Base-by-base conservation (phyloP, 2,888 invertebrate species). In the Myathropa florea region DNA sequence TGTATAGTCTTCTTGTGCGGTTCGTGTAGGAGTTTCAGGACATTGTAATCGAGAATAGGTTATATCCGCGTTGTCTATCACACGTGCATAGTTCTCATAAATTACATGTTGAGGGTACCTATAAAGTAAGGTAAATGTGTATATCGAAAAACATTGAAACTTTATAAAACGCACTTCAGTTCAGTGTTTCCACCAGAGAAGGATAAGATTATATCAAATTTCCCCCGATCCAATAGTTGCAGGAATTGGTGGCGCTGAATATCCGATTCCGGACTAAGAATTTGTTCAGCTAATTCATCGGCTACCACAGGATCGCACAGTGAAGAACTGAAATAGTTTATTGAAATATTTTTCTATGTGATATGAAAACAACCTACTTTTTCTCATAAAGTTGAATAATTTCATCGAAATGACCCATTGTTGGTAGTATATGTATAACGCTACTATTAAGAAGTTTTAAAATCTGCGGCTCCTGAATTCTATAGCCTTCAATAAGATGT, bases 361-460 rank as follows among this genome's bases (percentile, higher is more conserved):
- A 57, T n/a, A 57, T 24, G 3, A 26, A 4, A 12, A 6, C 3
- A 1, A 57, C 24, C 24, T 57, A 57, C 24, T 57, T 57, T 57
- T 12, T 61, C 18, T 46, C 46, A 18, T 46, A 46, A 6, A 46
- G 7, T 9, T 46, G 46, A 7, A 90, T 89, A 68, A 92, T 89
- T 10, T 81, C 36, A 2, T 90, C 88, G 53, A 92, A 93, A 59
- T 90, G 90, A 4, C 91, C 90, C 9, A 91, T 91, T 21, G 89
- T 93, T 0, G 98, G 98, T 88, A 97, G 94, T 89, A 98, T 94
- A 91, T 97, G 97, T 46, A 98, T 91, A 4, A 97, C 96, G 0
- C 96, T 94, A 88, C 95, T 95, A 67, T 96, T 93, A 4, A 98
- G 91, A 14, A 98, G 92, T 23, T 93, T 92, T 55, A 93, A 91